Evolutionary conservation across 2,888 invertebrate genomes (phyloP).

Genomic region (Agrotis segetum): DNA sequence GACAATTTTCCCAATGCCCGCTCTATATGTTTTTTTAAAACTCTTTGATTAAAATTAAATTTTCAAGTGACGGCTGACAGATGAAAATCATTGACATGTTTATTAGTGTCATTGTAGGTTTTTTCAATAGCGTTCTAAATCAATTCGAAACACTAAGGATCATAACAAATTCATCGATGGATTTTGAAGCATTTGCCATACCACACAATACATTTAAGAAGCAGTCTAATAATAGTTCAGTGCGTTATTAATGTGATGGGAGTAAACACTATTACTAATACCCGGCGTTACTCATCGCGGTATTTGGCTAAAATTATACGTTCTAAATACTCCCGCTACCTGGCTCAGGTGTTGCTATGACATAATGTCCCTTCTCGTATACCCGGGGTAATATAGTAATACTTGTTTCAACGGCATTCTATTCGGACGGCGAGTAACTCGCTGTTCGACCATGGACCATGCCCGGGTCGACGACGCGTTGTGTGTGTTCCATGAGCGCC

Average conservation of each 20-base stretch:
- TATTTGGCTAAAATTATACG: constrained; percentile 87
- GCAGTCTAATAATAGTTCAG: constrained; percentile 49
- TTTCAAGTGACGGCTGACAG: no score
- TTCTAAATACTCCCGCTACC: constrained; percentile 79
- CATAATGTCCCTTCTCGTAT: constrained; percentile 45
- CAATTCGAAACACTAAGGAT: background rate
- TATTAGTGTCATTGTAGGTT: background rate
- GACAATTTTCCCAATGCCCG: no score
- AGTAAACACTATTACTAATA: constrained; percentile 67
- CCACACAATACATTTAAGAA: constrained; percentile 28
- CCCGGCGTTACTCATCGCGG: constrained; percentile 80
- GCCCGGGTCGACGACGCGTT: no score
- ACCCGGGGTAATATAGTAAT: background rate
- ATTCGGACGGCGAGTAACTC: background rate
- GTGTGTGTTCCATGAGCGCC: no score
- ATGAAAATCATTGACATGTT: no score
- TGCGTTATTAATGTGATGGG: constrained; percentile 63
- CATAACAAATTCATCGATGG: constrained; percentile 23
- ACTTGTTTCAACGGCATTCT: constrained; percentile 3
- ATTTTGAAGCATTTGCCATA: constrained; percentile 5
- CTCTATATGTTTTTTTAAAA: no score
- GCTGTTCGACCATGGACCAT: no score
- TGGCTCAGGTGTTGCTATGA: constrained; percentile 77
- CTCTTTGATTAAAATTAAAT: no score
- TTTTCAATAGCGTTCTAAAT: constrained; percentile 1